Evolutionary conservation across 2,113 vertebrate species (phyloP), one percentile per base, ranked within the genome.

Genomic region (Thoracochromis brauschi): DNA sequence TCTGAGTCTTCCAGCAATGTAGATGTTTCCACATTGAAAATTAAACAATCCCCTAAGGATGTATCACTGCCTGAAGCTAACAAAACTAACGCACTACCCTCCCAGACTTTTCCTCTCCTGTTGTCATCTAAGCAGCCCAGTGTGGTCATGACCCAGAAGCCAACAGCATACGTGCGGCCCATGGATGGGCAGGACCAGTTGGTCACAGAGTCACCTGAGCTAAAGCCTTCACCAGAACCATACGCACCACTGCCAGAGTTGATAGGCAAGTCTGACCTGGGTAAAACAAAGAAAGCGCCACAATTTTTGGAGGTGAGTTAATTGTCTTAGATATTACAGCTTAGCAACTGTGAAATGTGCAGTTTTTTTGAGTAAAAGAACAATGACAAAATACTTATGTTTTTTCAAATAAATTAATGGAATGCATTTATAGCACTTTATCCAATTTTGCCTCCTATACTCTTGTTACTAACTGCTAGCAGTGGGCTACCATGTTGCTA

Each of bases 181-280:
- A 98, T 99, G 98, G 98, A 99, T 26, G 98, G 97, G 55, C 98
- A 97, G 91, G 98, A 99, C 73, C 98, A 99, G 95, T 95, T 96
- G 14, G 95, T 96, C 2, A 96, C 91, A 7, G 96, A 97, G 85
- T 98, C 99, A 1, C 97, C 98, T 0, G 96, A 98, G 80, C 96
- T 99, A 29, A 99, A 99, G 84, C 95, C 96, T 7, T 93, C 96
- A 3, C 94, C 96, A 0, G 97, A 97, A 92, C 85, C 94, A 17
- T 97, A 96, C 17, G 96, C 95, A 84, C 96, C 96, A 83, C 87
- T 96, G 14, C 93, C 90, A 0, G 96, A 97, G 89, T 71, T 97
- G 57, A 98, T 89, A 9, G 95, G 90, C 91, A 97, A 97, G 93
- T 94, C 97, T n/a, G 96, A 95, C 47, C 92, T 95, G 9, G 95